Percentiles rank a stretch among this genome's conserved stretches.
Evolutionary conservation across 2,888 invertebrate species (phyloP).

Genomic region (Theodoxus fluviatilis): DNA sequence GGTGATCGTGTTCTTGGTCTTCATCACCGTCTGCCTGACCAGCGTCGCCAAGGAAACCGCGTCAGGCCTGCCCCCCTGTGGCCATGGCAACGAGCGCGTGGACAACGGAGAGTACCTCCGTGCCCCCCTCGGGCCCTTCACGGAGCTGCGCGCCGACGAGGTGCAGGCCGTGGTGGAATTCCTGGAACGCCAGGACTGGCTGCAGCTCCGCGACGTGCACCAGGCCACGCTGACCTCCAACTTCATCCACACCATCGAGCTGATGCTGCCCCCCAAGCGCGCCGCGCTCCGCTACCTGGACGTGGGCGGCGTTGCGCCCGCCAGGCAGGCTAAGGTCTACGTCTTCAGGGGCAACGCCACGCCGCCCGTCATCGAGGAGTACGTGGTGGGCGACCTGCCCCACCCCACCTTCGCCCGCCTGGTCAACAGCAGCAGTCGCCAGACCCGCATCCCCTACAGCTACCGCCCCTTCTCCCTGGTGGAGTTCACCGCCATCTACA

Average conservation of each 20-base stretch:
- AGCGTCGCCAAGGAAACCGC: too few relatives aligned
- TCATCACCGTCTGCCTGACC: too few relatives aligned
- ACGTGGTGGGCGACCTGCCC: slow-evolving; percentile 49
- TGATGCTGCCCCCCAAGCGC: slow-evolving; percentile 44
- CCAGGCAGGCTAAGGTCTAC: slow-evolving; percentile 44
- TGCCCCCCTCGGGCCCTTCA: slow-evolving; percentile 39
- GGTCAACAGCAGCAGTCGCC: slow-evolving; percentile 37
- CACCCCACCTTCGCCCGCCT: slow-evolving; percentile 38
- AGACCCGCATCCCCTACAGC: slow-evolving; percentile 48
- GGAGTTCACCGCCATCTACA: slow-evolving; percentile 48
- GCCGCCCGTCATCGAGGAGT: slow-evolving; percentile 52
- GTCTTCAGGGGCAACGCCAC: slow-evolving; percentile 47
- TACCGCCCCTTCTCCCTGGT: slow-evolving; percentile 50
- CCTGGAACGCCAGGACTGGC: slow-evolving; percentile 35
- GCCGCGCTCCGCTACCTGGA: slow-evolving; percentile 43
- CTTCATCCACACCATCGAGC: slow-evolving; percentile 52
- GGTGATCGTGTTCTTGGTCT: too few relatives aligned
- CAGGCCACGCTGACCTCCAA: slow-evolving; percentile 41
- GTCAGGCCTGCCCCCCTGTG: too few relatives aligned
- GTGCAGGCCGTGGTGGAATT: slow-evolving; percentile 40
- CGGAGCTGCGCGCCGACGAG: slow-evolving; percentile 43
- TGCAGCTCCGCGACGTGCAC: slow-evolving; percentile 39
- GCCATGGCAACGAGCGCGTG: too few relatives aligned
- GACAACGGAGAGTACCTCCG: slow-evolving; percentile 30
- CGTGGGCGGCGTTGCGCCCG: slow-evolving; percentile 39